Percentiles rank a stretch among this genome's conserved stretches.
phyloP scores from a whole-genome alignment of 2,113 vertebrate genomes.

The Larimichthys crocea region DNA sequence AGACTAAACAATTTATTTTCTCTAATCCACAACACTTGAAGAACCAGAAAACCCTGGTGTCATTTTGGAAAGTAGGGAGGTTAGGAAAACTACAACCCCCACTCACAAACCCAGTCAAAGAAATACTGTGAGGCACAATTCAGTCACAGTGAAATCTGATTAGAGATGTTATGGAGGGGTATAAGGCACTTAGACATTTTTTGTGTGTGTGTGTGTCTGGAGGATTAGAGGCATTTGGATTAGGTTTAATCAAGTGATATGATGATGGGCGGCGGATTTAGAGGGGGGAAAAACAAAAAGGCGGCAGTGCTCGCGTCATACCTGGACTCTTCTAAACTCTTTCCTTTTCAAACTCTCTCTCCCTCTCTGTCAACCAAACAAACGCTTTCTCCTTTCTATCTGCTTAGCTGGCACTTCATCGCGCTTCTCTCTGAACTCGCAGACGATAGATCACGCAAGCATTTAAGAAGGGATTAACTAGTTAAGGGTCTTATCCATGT shows the following conservation, averaged over 20 bases:
- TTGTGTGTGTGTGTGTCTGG: slow-evolving; percentile 37
- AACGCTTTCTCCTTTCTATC: slow-evolving; percentile 54
- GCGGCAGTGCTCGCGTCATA: slow-evolving; percentile 32
- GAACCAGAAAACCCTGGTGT: slow-evolving; percentile 15
- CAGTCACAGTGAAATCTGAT: slow-evolving; percentile 39
- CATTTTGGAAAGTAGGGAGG: slow-evolving; percentile 8
- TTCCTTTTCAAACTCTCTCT: slow-evolving; percentile 18
- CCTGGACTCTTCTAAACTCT: slow-evolving; percentile 42
- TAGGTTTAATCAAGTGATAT: slow-evolving; percentile 74
- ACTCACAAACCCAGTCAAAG: not conserved
- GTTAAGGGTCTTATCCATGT: slow-evolving; percentile 68
- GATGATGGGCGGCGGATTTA: slow-evolving; percentile 60
- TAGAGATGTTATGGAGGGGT: slow-evolving; percentile 40
- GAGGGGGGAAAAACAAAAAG: slow-evolving; percentile 54
- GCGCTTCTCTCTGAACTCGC: slow-evolving; percentile 58
- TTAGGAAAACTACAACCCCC: slow-evolving; percentile 17
- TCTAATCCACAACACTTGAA: slow-evolving; percentile 41
- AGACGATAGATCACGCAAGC: slow-evolving; percentile 75
- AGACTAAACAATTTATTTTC: slow-evolving; percentile 44
- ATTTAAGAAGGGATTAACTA: slow-evolving; percentile 77
- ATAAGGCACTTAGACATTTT: slow-evolving; percentile 32
- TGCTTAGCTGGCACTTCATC: slow-evolving; percentile 54
- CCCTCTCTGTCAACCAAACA: slow-evolving; percentile 46
- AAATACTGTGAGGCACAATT: slow-evolving; percentile 6
- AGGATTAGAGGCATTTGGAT: slow-evolving; percentile 72